A percentile compares a stretch with the other conserved stretches of the same genome.
These are phyloP conservation scores for Heterocephalus glaber DNA, from an alignment of 2,113 vertebrate species.

Conservation along the genomic window DNA sequence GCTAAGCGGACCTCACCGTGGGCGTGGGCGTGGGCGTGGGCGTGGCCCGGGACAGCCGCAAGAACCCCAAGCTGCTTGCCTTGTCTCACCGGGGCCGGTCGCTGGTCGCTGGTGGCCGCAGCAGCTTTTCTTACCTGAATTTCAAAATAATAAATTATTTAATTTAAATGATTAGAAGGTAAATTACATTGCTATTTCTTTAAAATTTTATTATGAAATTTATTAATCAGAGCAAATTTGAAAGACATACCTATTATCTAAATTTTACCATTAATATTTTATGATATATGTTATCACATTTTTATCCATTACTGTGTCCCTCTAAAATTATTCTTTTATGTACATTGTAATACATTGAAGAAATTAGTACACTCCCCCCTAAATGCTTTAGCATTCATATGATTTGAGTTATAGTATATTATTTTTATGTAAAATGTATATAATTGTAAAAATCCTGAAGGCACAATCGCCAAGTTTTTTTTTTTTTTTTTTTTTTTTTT, in stretches of 20 bases:
- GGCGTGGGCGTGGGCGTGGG: no score
- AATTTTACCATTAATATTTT: background rate
- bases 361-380: background rate
- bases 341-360: background rate
- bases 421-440: background rate
- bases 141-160: background rate
- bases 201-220: background rate
- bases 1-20: no score
- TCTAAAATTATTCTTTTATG: background rate
- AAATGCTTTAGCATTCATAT: background rate
- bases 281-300: background rate
- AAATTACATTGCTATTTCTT: background rate
- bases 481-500: no score
- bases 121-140: slow-evolving; percentile 8
- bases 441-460: background rate
- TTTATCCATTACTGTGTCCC: background rate
- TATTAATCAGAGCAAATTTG: background rate
- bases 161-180: background rate
- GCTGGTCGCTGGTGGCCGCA: no score
- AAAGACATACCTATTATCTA: background rate
- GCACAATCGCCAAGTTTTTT: background rate
- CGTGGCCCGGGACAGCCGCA: no score
- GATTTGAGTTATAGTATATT: background rate
- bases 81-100: no score
- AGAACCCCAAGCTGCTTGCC: no score